Conservation (phyloP, 2,113 vertebrate genomes). For the Syrrhaptes paradoxus region DNA sequence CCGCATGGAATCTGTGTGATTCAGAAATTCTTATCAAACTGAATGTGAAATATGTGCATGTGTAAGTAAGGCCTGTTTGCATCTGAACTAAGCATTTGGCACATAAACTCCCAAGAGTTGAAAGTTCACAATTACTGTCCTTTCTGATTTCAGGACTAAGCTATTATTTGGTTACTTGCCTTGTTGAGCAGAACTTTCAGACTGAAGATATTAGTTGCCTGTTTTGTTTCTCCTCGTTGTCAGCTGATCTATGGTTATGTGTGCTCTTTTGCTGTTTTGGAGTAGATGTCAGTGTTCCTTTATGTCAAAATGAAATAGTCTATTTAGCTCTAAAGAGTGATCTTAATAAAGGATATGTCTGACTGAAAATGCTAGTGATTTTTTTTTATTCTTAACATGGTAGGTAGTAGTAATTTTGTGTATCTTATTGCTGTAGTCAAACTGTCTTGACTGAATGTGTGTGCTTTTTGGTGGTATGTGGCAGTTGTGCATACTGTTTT, state of each 20-base stretch:
- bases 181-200: background rate
- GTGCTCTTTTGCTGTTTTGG: background rate
- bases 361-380: background rate
- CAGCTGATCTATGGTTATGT: background rate
- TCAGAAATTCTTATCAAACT: background rate
- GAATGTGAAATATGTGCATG: background rate
- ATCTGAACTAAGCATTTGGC: background rate
- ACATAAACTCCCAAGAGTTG: background rate
- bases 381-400: background rate
- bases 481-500: background rate
- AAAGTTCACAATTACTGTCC: background rate
- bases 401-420: background rate
- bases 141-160: background rate
- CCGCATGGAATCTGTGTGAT: background rate
- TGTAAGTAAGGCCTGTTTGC: background rate
- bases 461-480: background rate
- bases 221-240: background rate
- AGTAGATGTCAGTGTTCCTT: background rate
- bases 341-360: background rate
- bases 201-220: background rate
- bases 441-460: background rate
- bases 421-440: background rate
- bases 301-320: background rate
- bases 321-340: background rate
- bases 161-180: background rate